A percentile compares a stretch with the other conserved stretches of the same genome.
Conservation (phyloP, 2,888 invertebrate species). For the Xanthia icteritia region DNA sequence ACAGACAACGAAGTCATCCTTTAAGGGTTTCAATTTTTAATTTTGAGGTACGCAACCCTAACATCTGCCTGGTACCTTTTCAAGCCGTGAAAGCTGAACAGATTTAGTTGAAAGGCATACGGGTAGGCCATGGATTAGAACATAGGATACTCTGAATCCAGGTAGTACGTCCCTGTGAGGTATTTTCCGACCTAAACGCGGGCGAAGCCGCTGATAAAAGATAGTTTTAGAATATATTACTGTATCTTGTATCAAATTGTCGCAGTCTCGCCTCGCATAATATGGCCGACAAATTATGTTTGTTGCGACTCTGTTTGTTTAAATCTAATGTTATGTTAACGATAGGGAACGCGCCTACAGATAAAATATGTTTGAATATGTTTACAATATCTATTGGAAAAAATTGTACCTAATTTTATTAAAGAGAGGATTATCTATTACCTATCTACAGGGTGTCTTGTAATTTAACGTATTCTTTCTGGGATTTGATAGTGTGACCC, state of each 20-base stretch:
- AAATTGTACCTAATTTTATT: neutral
- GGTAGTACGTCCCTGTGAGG: too few species aligned
- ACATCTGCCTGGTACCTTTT: too few species aligned
- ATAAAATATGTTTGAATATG: constrained; percentile 12
- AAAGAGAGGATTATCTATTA: neutral
- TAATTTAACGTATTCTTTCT: neutral
- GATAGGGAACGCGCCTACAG: neutral
- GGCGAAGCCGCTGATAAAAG: too few species aligned
- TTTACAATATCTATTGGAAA: constrained; percentile 9
- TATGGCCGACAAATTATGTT: constrained; percentile 29
- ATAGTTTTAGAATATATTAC: too few species aligned
- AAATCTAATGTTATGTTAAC: constrained; percentile 16
- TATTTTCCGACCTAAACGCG: too few species aligned
- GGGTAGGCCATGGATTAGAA: too few species aligned
- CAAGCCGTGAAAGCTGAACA: too few species aligned
- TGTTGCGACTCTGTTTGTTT: constrained; percentile 27
- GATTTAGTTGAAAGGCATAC: too few species aligned
- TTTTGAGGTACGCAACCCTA: too few species aligned
- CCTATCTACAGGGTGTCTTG: neutral
- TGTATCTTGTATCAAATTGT: constrained; percentile 10
- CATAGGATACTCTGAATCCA: too few species aligned
- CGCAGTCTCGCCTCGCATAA: neutral
- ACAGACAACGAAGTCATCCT: too few species aligned
- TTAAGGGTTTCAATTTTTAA: too few species aligned
- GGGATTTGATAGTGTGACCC: neutral